A percentile compares a stretch with the other conserved stretches of the same genome.
These are phyloP conservation scores for Etheostoma spectabile DNA, from an alignment of 2,113 vertebrate species.

Conservation along the genomic window DNA sequence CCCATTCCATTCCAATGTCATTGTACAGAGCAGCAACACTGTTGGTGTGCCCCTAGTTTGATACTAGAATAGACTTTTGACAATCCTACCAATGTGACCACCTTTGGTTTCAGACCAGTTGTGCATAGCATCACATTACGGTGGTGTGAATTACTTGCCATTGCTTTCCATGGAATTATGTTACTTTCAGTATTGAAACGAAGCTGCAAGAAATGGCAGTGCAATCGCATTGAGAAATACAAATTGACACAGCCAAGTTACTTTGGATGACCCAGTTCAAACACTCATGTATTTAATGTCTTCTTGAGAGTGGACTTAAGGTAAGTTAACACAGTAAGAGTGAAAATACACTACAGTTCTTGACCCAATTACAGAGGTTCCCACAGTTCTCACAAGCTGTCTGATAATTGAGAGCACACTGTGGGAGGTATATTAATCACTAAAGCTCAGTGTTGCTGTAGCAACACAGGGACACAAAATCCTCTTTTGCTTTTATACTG, in stretches of 20 bases:
- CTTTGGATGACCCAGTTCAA: background rate
- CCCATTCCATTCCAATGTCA: slow-evolving; percentile 13
- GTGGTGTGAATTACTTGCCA: background rate
- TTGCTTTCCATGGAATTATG: background rate
- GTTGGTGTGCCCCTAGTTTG: background rate
- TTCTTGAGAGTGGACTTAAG: slow-evolving; percentile 24
- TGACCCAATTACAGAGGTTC: slow-evolving; percentile 65
- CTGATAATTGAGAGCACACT: slow-evolving; percentile 68
- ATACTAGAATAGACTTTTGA: background rate
- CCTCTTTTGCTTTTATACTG: slow-evolving; percentile 66
- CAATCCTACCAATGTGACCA: background rate
- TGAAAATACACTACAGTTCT: slow-evolving; percentile 38
- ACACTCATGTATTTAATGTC: slow-evolving; percentile 33
- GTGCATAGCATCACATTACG: background rate
- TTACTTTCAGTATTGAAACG: background rate
- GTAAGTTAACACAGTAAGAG: slow-evolving; percentile 30
- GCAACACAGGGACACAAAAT: slow-evolving; percentile 67
- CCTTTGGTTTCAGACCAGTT: background rate
- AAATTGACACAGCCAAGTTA: background rate
- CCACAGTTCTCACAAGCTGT: slow-evolving; percentile 73
- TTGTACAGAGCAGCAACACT: background rate
- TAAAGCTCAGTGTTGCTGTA: slow-evolving; percentile 62
- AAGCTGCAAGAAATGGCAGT: background rate
- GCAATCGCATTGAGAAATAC: background rate
- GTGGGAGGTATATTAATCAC: slow-evolving; percentile 82